Evolutionary conservation across 2,888 invertebrate species (phyloP), one percentile per base, ranked within the genome.

Genomic region (Pseudoips prasinana): DNA sequence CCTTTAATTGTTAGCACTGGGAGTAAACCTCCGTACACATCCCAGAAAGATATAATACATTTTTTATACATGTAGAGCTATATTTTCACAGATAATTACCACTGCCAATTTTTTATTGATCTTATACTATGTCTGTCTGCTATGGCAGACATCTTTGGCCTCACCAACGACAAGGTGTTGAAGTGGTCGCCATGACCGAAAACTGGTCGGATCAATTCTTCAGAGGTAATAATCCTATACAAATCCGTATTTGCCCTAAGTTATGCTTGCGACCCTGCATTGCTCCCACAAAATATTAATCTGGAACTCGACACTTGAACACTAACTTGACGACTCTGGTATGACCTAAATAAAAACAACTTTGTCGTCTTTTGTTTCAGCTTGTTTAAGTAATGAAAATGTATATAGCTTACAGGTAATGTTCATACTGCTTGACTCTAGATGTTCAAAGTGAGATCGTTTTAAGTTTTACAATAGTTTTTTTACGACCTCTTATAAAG

Each of bases 231-330:
- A n/a, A n/a, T n/a, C n/a, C n/a, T n/a, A n/a, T n/a, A n/a, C n/a
- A n/a, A n/a, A n/a, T n/a, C n/a, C n/a, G n/a, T n/a, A n/a, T n/a
- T n/a, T n/a, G n/a, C n/a, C n/a, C n/a, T n/a, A n/a, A n/a, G n/a
- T n/a, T n/a, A n/a, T n/a, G n/a, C n/a, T n/a, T n/a, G n/a, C n/a
- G n/a, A n/a, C n/a, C n/a, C n/a, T n/a, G n/a, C n/a, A n/a, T n/a
- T n/a, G n/a, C n/a, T n/a, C n/a, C n/a, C n/a, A 60, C 67, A 56
- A 69, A 75, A 73, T 72, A 69, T 73, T 73, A 77, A 75, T 76
- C 73, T 73, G 69, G 58, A 75, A 76, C 63, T 62, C 58, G 65
- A 76, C 64, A 66, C 73, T 67, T 58, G 56, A 59, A 60, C 58
- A 59, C 48, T 49, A 49, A 50, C 59, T 50, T 58, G 61, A 65